Evolutionary conservation across 2,113 vertebrate species (phyloP), one percentile per base, ranked within the genome.

Genomic region (Mesoclemmys tuberculata): DNA sequence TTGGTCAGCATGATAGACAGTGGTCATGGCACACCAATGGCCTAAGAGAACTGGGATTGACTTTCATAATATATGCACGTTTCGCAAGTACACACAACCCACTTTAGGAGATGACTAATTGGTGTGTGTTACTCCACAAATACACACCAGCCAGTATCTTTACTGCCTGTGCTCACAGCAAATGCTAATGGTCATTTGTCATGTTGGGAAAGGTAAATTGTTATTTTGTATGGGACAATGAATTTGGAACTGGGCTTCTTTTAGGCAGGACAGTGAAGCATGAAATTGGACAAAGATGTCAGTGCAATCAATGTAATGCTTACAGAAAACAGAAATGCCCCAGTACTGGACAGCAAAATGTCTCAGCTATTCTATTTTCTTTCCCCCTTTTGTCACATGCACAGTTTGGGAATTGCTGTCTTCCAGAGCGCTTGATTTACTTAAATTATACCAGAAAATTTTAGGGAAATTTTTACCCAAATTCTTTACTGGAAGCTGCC

Each of bases 201-300:
- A 80, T 87, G 56, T 93, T 95, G 91, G 89, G 89, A 96, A 95
- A 56, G 78, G 88, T 84, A 58, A 79, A 80, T 82, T 89, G 58
- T 58, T 95, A 78, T 88, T 92, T 95, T 95, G 48, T 83, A 90
- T 14, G 89, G 80, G 87, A 94, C 81, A 95, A 94, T 51, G 80
- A 87, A 94, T 64, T 80, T 86, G 80, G 85, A 95, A 94, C 35
- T 5, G 52, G 74, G 52, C 83, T 89, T 90, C 77, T 87, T 93
- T 93, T 81, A 93, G 87, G 51, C 95, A 90, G 81, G 75, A 95
- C 85, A 90, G 85, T 87, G 88, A 96, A 91, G 82, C 94, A 95
- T 93, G 92, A 96, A 96, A 97, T 89, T 96, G 82, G 81, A 75
- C 81, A 92, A 44, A 90, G 35, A 68, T 38, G 91, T 49, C 79